These are phyloP conservation scores for Megaceryle maxima DNA, from an alignment of 2,113 vertebrate genomes.

Conservation along the genomic window DNA sequence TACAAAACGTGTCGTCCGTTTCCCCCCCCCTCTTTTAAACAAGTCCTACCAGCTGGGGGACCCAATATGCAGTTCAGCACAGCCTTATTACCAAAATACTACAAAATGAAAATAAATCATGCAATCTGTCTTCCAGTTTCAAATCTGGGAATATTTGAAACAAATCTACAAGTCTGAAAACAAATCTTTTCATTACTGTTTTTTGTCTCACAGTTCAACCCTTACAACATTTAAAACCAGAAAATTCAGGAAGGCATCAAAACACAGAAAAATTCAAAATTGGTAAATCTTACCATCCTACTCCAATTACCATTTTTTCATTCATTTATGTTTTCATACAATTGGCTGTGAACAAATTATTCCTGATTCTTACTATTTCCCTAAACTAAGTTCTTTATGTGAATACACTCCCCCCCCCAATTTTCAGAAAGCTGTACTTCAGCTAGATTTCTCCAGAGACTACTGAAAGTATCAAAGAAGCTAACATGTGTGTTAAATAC, in stretches of 20 bases:
- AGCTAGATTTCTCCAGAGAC: background rate
- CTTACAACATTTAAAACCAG: background rate
- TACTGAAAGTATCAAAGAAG: background rate
- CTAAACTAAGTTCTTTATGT: background rate
- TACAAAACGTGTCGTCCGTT: too few species aligned
- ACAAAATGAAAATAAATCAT: background rate
- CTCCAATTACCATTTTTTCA: background rate
- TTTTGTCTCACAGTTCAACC: background rate
- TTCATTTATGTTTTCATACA: conserved; percentile 3
- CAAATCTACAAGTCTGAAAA: background rate
- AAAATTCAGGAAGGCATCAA: background rate
- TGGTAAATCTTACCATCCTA: conserved; percentile 2
- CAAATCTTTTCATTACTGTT: background rate
- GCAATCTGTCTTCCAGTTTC: background rate
- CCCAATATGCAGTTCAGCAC: background rate
- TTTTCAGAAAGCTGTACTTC: background rate
- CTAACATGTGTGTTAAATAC: background rate
- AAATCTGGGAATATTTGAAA: background rate
- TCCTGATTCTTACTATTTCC: background rate
- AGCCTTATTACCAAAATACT: background rate
- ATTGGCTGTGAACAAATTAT: background rate
- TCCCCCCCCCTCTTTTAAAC: background rate
- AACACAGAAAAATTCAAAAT: background rate
- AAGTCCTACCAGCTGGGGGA: background rate
- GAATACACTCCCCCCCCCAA: background rate